Base-by-base conservation (phyloP, 2,113 vertebrate genomes). In the Rhinogobius similis region DNA sequence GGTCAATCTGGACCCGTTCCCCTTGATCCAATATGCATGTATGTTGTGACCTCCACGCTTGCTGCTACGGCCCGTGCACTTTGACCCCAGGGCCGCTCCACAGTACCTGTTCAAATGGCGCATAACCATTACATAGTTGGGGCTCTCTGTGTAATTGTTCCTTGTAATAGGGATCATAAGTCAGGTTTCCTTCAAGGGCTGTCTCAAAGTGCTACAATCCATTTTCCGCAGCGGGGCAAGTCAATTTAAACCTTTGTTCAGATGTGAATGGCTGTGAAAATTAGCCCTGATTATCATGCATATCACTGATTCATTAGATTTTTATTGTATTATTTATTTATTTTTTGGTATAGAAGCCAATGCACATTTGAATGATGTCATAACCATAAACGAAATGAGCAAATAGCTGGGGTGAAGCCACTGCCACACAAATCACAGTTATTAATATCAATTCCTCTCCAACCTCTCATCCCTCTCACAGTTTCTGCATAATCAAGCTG, bases 371-470 rank as follows among this genome's bases (percentile, higher is more conserved):
- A 79, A 81, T 83, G 81, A 86, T 77, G 70, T 77, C 78, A 79
- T 68, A 82, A 74, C 82, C 75, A 80, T 78, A 83, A 89, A 86
- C 71, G 80, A 80, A 82, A 81, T 82, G 61, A 58, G 70, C 76
- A 86, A 86, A 83, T 82, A 70, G 75, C 79, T 23, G 55, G 66
- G 79, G 70, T 67, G 12, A 75, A 82, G 75, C 77, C 62, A 75
- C 84, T 80, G 71, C 76, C 86, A 84, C 78, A 73, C 69, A 86
- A 89, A 88, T 86, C 80, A 79, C 73, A 79, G 79, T 86, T 87
- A 87, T 86, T 87, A 87, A 77, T 86, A 89, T 83, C 80, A 80
- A 84, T 88, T 82, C 82, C 81, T 84, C 77, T 66, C 56, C 73
- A 81, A 62, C 72, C 72, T 78, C 79, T 81, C 53, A 38, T 86